A percentile compares a stretch with the other conserved stretches of the same genome.
Evolutionary conservation across 2,797 vertebrate species (phyloP).

Genomic region (Pseudochaenichthys georgianus): DNA sequence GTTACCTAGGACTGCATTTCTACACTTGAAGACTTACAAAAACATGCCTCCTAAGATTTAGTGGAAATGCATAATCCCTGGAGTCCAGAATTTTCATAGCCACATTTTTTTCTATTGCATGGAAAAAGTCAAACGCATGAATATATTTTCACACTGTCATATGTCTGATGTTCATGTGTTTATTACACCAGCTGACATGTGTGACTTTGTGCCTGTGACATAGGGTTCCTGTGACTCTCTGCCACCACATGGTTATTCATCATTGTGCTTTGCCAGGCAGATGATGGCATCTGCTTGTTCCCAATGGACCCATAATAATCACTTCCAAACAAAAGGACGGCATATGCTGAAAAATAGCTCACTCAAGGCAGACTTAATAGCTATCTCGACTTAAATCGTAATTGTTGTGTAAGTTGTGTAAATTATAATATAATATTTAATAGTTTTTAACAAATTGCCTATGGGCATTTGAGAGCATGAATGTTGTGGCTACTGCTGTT

Average conservation of each 20-base stretch:
- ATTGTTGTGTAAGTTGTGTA: conserved; percentile 57
- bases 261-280: conserved; percentile 74
- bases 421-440: conserved; percentile 23
- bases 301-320: conserved; percentile 75
- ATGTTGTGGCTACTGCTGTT: conserved; percentile 40
- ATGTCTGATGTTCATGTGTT: conserved; percentile 25
- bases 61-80: conserved; percentile 8
- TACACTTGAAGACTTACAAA: conserved; percentile 44
- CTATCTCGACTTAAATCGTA: conserved; percentile 52
- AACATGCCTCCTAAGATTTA: conserved; percentile 31
- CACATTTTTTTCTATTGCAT: background rate
- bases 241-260: conserved; percentile 73
- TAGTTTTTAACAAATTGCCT: conserved; percentile 30
- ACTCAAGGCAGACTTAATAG: conserved; percentile 65
- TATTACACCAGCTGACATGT: conserved; percentile 38
- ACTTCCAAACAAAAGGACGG: conserved; percentile 75
- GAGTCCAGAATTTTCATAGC: no score
- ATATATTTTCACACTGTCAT: conserved; percentile 21
- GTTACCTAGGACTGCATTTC: conserved; percentile 43
- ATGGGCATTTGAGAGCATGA: conserved; percentile 23
- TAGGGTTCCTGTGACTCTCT: conserved; percentile 63
- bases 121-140: background rate
- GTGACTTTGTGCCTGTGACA: conserved; percentile 61
- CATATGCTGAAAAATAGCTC: conserved; percentile 75
- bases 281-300: conserved; percentile 80